Evolutionary conservation across 2,888 invertebrate species (phyloP), one percentile per base, ranked within the genome.

Genomic region (Eilema griseolum): DNA sequence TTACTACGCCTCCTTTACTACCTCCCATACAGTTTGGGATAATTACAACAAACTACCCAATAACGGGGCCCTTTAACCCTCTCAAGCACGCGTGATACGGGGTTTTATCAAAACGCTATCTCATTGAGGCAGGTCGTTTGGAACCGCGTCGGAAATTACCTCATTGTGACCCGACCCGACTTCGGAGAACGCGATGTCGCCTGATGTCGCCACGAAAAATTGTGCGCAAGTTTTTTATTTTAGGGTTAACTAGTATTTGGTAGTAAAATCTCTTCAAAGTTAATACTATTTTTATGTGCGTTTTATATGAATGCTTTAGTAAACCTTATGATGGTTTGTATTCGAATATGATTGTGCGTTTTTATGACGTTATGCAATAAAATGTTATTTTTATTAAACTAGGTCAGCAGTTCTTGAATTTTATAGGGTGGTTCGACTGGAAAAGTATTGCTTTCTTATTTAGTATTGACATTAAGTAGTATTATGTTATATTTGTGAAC

Each of bases 101-200:
- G 80, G 81, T 82, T 85, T 89, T 89, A 90, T 88, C 87, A 85
- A 83, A 86, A 75, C 84, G 78, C 76, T 86, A 88, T 89, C 88
- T 85, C 84, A 84, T 86, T 83, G 85, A 80, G 84, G 84, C 85
- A 84, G 87, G 87, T 89, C 88, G 88, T 89, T 89, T 83, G 71
- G 85, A 76, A 79, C 84, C 75, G 72, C 76, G 78, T 76, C 86
- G 90, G 91, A 91, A 88, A 91, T 90, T 89, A 90, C 88, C 73
- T 86, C 86, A 84, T 85, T 84, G 69, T 64, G 71, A 75, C 61
- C 74, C 71, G 69, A 74, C 74, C 63, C 66, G 69, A 63, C 67
- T 77, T 70, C 31, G 70, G 70, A 76, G 74, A 76, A 76, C 74
- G 73, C 77, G 69, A 69, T 77, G 77, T 71, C 70, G 69, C 67